These are phyloP conservation scores for Nycteola revayana DNA, from an alignment of 2,888 invertebrate species.

Conservation along the genomic window DNA sequence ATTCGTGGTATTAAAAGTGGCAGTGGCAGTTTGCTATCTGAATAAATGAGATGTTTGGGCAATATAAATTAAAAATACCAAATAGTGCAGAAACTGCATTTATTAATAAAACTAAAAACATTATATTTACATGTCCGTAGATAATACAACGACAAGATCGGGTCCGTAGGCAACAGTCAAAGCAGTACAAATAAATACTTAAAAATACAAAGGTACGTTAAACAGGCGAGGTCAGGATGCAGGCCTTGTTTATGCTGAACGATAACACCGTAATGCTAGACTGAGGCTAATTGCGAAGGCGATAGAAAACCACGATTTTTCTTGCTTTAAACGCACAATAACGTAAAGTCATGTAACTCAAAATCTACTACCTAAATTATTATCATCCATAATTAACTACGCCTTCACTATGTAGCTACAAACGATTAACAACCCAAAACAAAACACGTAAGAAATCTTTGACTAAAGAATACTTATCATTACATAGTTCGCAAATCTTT, in stretches of 20 bases:
- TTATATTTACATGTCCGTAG: slow-evolving; percentile 73
- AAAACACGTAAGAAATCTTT: slow-evolving; percentile 1
- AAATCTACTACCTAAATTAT: slow-evolving; percentile 1
- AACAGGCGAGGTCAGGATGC: slow-evolving; percentile 47
- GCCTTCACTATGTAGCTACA: slow-evolving; percentile 40
- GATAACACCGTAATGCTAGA: slow-evolving; percentile 30
- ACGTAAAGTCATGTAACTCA: no score
- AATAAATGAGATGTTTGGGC: no score
- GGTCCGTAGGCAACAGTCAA: slow-evolving; percentile 79
- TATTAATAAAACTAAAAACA: slow-evolving; percentile 64
- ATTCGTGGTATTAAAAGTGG: no score
- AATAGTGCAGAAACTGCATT: slow-evolving; percentile 67
- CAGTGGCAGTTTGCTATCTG: no score
- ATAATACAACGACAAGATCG: slow-evolving; percentile 76
- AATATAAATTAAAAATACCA: slow-evolving; percentile 24
- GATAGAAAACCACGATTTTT: slow-evolving; percentile 10
- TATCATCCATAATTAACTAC: no score
- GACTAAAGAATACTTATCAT: no score
- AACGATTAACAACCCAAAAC: slow-evolving; percentile 22
- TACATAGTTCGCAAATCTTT: no score
- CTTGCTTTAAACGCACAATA: no score
- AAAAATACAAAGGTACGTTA: slow-evolving; percentile 43
- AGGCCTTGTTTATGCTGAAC: slow-evolving; percentile 45
- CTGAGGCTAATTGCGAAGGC: slow-evolving; percentile 40
- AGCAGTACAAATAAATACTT: slow-evolving; percentile 54